Evolutionary conservation across 2,888 invertebrate genomes (phyloP).

Genomic region (Pristionchus exspectatus): DNA sequence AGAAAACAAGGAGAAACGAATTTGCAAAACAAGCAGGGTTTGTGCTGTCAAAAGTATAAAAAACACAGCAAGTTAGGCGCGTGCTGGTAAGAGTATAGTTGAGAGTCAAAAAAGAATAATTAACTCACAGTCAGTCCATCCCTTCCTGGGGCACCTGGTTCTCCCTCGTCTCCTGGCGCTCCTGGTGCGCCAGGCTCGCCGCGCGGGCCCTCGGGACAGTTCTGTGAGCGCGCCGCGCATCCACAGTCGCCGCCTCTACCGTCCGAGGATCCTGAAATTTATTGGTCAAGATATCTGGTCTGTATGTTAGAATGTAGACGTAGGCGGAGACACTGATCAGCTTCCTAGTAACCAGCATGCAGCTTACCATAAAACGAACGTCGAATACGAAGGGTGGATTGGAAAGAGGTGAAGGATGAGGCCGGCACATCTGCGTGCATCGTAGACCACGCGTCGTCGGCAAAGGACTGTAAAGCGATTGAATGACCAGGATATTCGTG

Average conservation of each 20-base stretch:
- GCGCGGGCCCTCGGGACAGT: conserved; percentile 67
- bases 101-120: not conserved
- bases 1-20: not conserved
- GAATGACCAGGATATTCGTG: too few species aligned
- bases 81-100: not conserved
- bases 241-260: conserved; percentile 54
- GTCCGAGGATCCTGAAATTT: not conserved
- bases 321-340: not conserved
- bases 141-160: conserved; percentile 53
- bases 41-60: not conserved
- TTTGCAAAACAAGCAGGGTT: not conserved
- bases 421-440: conserved; percentile 32
- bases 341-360: not conserved
- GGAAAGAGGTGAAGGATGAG: not conserved
- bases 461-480: conserved; percentile 7
- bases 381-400: not conserved
- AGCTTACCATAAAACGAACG: not conserved
- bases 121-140: conserved; percentile 57
- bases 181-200: conserved; percentile 64
- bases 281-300: not conserved
- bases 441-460: conserved; percentile 55
- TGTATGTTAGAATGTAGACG: not conserved
- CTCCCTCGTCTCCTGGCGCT: conserved; percentile 56
- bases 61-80: not conserved
- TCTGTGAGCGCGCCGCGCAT: conserved; percentile 61